Evolutionary conservation across 2,113 vertebrate genomes (phyloP).

Genomic region (Chiloscyllium plagiosum): DNA sequence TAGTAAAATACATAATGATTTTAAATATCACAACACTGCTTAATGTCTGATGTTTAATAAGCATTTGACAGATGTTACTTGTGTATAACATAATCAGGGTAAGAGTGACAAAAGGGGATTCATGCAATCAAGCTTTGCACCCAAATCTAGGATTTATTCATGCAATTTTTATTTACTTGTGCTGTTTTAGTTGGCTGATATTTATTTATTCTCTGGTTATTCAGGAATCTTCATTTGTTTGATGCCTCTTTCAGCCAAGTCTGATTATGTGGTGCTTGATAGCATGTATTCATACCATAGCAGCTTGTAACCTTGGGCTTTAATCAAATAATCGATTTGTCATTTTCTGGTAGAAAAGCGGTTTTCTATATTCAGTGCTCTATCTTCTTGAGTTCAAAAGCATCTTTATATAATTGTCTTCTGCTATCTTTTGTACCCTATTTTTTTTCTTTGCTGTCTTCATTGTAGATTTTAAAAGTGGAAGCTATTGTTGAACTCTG

Average conservation of each 20-base stretch:
- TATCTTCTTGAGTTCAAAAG: background rate
- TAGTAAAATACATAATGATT: background rate
- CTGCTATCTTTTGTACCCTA: background rate
- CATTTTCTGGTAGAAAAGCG: background rate
- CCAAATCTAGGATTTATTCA: background rate
- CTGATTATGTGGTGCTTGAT: background rate
- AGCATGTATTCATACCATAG: background rate
- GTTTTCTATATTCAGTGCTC: background rate
- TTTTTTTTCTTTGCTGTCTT: background rate
- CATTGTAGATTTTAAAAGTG: background rate
- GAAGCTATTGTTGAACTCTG: background rate
- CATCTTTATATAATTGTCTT: background rate
- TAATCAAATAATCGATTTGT: background rate
- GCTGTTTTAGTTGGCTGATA: background rate
- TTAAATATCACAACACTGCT: background rate
- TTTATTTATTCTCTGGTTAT: background rate
- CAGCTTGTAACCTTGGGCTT: background rate
- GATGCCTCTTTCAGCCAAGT: background rate
- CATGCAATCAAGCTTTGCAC: background rate
- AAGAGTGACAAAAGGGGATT: background rate
- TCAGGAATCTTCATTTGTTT: background rate
- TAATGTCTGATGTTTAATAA: background rate
- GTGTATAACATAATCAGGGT: background rate
- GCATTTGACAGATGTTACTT: background rate
- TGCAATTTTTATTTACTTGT: background rate